phyloP scores from a whole-genome alignment of 1,140 invertebrate genomes.

The Melitaea cinxia region DNA sequence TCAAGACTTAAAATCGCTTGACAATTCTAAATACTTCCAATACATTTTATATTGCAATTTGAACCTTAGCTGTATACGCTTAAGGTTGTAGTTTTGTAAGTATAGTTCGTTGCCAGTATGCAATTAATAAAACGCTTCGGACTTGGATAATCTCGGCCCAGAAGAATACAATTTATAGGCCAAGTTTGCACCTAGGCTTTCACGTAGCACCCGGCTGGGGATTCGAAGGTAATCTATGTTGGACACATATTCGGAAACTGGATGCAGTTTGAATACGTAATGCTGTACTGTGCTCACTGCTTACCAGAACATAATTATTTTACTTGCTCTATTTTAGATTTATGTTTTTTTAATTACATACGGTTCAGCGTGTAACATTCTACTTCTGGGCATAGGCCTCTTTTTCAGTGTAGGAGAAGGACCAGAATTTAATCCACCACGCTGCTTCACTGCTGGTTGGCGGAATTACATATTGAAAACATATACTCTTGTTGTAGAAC shows the following conservation, averaged over 20 bases:
- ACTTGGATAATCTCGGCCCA: conserved; percentile 30
- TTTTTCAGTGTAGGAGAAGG: too few species aligned
- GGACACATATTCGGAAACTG: conserved; percentile 3
- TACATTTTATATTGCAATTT: conserved; percentile 3
- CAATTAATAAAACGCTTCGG: conserved; percentile 30
- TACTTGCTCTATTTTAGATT: too few species aligned
- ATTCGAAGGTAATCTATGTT: conserved; percentile 8
- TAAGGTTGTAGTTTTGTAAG: conserved; percentile 7
- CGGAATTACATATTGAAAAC: too few species aligned
- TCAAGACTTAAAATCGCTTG: conserved; percentile 28
- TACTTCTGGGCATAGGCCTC: too few species aligned
- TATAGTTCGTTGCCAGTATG: conserved; percentile 16
- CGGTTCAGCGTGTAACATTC: too few species aligned
- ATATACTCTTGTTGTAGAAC: too few species aligned
- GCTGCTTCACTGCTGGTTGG: too few species aligned
- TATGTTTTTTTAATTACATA: too few species aligned
- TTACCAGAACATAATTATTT: neutral
- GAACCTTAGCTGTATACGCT: neutral
- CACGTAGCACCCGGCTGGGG: conserved; percentile 2
- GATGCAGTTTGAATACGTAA: conserved; percentile 9
- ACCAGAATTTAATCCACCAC: too few species aligned
- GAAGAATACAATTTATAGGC: conserved; percentile 24
- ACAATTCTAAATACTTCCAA: conserved; percentile 3
- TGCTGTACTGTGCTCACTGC: neutral
- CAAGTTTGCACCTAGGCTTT: conserved; percentile 10